These are phyloP conservation scores for Epinotia nisella DNA, from an alignment of 2,888 invertebrate genomes.

Conservation along the genomic window DNA sequence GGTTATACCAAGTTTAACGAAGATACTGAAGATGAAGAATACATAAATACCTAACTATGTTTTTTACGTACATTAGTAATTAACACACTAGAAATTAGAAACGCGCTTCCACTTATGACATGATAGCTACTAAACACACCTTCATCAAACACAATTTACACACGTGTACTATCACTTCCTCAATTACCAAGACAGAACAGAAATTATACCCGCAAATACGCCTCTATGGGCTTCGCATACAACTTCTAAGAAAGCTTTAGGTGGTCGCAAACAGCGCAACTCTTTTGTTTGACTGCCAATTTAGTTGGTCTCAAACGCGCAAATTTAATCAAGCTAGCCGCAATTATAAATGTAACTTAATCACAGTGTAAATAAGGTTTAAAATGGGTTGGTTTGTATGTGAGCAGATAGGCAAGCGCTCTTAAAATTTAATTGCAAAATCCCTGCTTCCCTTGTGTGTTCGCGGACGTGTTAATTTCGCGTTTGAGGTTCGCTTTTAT, in stretches of 20 bases:
- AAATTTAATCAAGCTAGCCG: slow-evolving; percentile 48
- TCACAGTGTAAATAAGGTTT: slow-evolving; percentile 27
- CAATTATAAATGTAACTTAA: slow-evolving; percentile 45
- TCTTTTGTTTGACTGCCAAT: slow-evolving; percentile 75
- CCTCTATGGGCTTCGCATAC: slow-evolving; percentile 50
- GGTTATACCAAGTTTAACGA: too few species aligned
- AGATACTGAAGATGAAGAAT: too few species aligned
- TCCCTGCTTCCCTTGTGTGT: slow-evolving; percentile 65
- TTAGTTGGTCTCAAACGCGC: slow-evolving; percentile 64
- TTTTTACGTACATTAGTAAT: too few species aligned
- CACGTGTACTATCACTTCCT: slow-evolving; percentile 62
- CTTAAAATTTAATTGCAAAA: slow-evolving; percentile 75
- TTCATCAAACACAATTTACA: slow-evolving; percentile 28
- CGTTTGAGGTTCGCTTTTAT: slow-evolving; percentile 64
- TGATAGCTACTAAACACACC: slow-evolving; percentile 34
- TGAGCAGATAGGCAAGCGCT: slow-evolving; percentile 48
- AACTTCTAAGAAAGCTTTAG: slow-evolving; percentile 68
- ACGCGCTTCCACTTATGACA: slow-evolving; percentile 20
- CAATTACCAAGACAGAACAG: slow-evolving; percentile 61
- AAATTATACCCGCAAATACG: slow-evolving; percentile 59
- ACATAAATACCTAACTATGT: too few species aligned
- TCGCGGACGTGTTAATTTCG: slow-evolving; percentile 78
- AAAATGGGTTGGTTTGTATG: background rate
- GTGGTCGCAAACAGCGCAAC: slow-evolving; percentile 79
- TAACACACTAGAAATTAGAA: slow-evolving; percentile 34